Base-by-base conservation (phyloP, 2,888 invertebrate genomes). In the Melinaea menophilus region DNA sequence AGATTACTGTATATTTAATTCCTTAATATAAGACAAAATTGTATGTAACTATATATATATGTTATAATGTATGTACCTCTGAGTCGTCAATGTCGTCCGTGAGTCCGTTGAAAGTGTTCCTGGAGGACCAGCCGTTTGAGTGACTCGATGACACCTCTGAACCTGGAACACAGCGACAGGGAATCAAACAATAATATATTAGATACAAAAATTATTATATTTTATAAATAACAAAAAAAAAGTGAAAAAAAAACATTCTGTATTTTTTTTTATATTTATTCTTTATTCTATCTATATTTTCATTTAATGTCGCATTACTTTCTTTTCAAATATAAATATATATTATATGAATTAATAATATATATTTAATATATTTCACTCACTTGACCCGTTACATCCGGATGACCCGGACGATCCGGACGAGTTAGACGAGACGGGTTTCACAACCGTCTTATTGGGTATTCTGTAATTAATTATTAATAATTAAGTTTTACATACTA, bases 31-130 rank as follows among this genome's bases (percentile, higher is more conserved):
- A 45, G 45, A 9, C 5, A 45, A 5, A 45, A 45, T 11, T 45
- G 45, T 45, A 7, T 46, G 7, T 48, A 48, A 13, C 2, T 48
- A 48, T 48, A 13, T 2, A 48, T 48, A 7, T 46, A 56, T 13
- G 55, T 63, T 69, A 73, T 66, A 46, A 55, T 58, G 35, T 59
- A 72, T 67, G 80, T 85, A 91, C 91, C 90, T 91, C 91, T 0
- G 85, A 72, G 59, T 91, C 91, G 66, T 91, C 91, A 22, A 90
- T 86, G 72, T 91, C 91, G 66, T 91, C 91, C 0, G 91, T 90
- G 0, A 91, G 81, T 4, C 91, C 91, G 74, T 91, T 91, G 79
- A 91, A 91, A 0, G 90, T 76, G 61, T 86, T 87, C 34, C 87
- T 72, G 0, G 81, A 79, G 35, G 86, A 76, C 90, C 90, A 90